phyloP scores from a whole-genome alignment of 2,888 invertebrate genomes.

The Eupithecia subumbrata region DNA sequence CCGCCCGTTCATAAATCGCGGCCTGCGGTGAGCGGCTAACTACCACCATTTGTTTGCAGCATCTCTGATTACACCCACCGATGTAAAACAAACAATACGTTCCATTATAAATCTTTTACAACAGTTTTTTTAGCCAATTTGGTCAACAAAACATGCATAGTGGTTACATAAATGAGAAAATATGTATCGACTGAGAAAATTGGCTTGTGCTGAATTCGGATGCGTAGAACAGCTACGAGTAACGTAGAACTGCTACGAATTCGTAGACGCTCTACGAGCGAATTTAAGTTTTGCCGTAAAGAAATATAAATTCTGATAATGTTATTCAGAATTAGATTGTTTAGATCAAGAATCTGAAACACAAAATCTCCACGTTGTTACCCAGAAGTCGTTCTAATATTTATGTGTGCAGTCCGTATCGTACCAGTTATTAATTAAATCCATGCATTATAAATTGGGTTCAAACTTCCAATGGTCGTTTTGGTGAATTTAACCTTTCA shows the following conservation, averaged over 20 bases:
- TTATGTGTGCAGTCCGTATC: not conserved
- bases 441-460: slow-evolving; percentile 10
- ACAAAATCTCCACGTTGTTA: not conserved
- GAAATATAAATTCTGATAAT: not conserved
- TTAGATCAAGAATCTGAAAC: not conserved
- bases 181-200: not conserved
- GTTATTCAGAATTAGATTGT: too few relatives aligned
- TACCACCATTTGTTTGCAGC: slow-evolving; percentile 77
- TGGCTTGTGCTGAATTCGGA: not conserved
- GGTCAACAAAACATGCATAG: not conserved
- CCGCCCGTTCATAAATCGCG: slow-evolving; percentile 71
- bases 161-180: not conserved
- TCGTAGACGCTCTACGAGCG: not conserved
- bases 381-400: not conserved
- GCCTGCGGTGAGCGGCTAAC: slow-evolving; percentile 77
- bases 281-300: not conserved
- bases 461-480: slow-evolving; percentile 9
- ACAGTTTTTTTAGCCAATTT: slow-evolving; percentile 8
- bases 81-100: slow-evolving; percentile 27
- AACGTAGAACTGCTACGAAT: not conserved
- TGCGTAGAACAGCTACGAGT: slow-evolving; percentile 5
- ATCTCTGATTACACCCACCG: slow-evolving; percentile 68
- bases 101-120: slow-evolving; percentile 26
- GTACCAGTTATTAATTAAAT: slow-evolving; percentile 11
- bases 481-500: slow-evolving; percentile 62